Evolutionary conservation across 2,113 vertebrate genomes (phyloP).

Genomic region (Grammomys surdaster): DNA sequence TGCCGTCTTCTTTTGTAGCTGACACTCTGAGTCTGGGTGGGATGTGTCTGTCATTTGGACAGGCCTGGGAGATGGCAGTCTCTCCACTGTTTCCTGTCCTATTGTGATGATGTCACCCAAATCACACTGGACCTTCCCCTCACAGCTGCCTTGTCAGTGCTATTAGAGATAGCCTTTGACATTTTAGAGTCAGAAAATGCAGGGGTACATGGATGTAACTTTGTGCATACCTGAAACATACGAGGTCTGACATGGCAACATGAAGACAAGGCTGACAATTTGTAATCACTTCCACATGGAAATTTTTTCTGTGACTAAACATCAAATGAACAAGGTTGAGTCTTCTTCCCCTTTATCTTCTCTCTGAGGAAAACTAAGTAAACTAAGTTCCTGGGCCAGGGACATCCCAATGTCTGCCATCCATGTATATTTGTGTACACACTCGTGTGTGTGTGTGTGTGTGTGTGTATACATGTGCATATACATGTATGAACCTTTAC

Average conservation of each 20-base stretch:
- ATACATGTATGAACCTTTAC: neutral
- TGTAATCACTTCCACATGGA: conserved; percentile 8
- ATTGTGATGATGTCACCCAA: neutral
- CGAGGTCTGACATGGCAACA: neutral
- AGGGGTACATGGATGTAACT: neutral
- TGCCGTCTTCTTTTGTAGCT: too few relatives aligned
- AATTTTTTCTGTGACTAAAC: conserved; percentile 35
- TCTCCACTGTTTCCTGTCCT: too few relatives aligned
- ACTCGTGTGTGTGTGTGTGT: too few relatives aligned
- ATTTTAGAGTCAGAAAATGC: neutral
- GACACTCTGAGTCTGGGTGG: neutral
- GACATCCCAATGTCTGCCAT: neutral
- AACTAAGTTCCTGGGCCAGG: neutral
- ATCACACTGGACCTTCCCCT: neutral
- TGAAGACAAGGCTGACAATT: neutral
- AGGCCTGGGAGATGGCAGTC: neutral
- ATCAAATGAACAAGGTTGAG: neutral
- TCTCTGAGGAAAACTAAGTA: neutral
- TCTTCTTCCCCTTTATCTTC: conserved; percentile 14
- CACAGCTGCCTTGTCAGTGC: neutral
- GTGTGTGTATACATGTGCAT: too few relatives aligned
- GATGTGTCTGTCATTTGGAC: too few relatives aligned
- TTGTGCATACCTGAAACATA: neutral
- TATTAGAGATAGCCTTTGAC: neutral
- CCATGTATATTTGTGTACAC: neutral